Conservation (phyloP, 1,140 invertebrate genomes). For the Calosoma granatense region DNA sequence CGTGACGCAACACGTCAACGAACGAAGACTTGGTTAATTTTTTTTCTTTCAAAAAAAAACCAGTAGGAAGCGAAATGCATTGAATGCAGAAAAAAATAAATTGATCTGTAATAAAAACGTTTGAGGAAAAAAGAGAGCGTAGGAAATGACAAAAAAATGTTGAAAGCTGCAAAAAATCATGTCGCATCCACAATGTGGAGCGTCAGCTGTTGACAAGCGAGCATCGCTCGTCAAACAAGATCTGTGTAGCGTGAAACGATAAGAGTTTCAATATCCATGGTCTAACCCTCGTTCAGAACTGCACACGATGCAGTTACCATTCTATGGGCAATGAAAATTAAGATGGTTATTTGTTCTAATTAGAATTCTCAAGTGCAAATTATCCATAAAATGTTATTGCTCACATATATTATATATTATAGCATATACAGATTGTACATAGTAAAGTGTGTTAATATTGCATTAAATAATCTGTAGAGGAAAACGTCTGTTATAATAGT, state of each 20-base stretch:
- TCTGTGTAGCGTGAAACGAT: neutral
- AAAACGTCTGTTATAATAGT: too few relatives aligned
- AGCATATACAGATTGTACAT: too few relatives aligned
- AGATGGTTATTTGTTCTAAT: too few relatives aligned
- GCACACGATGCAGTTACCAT: too few relatives aligned
- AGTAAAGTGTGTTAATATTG: too few relatives aligned
- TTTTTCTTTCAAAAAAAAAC: neutral
- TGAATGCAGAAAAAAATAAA: constrained; percentile 4
- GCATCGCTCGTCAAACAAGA: constrained; percentile 2
- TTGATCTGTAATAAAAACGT: neutral
- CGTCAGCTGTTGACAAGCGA: constrained; percentile 8
- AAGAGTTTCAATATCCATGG: too few relatives aligned
- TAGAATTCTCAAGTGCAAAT: too few relatives aligned
- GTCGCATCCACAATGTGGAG: constrained; percentile 2
- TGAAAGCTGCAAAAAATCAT: neutral
- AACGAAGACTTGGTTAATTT: neutral
- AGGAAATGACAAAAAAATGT: neutral
- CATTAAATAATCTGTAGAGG: too few relatives aligned
- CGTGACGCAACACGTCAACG: neutral
- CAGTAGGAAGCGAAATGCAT: neutral
- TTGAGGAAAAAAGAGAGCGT: neutral
- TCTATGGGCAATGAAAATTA: too few relatives aligned
- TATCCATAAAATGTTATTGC: too few relatives aligned
- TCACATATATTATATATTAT: too few relatives aligned
- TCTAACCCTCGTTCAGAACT: too few relatives aligned